phyloP scores from a whole-genome alignment of 2,113 vertebrate genomes.

The Nothocercus julius region DNA sequence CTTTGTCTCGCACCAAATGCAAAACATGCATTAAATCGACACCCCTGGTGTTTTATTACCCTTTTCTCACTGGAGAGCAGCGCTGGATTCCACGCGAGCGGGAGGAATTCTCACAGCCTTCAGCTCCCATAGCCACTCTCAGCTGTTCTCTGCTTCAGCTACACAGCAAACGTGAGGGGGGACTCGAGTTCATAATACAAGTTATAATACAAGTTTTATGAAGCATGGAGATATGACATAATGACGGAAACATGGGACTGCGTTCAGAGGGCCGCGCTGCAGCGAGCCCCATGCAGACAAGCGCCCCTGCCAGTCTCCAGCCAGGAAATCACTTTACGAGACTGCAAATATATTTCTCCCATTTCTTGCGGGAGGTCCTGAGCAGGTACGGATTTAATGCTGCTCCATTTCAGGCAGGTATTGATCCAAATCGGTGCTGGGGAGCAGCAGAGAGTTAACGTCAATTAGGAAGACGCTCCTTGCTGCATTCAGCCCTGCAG shows the following conservation, averaged over 20 bases:
- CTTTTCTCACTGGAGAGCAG: not conserved
- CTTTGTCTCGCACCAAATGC: not conserved
- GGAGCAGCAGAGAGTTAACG: not conserved
- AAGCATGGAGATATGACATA: not conserved
- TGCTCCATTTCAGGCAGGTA: not conserved
- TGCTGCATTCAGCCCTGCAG: not conserved
- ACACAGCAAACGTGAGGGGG: not conserved
- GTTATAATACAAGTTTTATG: not conserved
- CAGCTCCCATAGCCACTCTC: not conserved
- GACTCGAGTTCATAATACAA: rapidly evolving
- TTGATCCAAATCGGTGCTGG: not conserved
- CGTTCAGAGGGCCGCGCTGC: not conserved
- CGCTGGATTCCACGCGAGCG: rapidly evolving
- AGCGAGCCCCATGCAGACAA: not conserved
- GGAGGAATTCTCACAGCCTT: not conserved
- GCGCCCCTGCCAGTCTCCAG: not conserved
- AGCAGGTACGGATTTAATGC: not conserved
- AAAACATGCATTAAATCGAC: not conserved
- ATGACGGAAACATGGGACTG: rapidly evolving
- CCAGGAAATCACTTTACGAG: not conserved
- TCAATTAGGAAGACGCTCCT: not conserved
- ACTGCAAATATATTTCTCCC: not conserved
- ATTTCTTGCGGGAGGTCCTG: not conserved
- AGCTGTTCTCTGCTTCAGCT: not conserved
- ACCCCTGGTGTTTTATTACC: not conserved